phyloP scores from a whole-genome alignment of 1,140 invertebrate species.

The Aradophagus sp. region DNA sequence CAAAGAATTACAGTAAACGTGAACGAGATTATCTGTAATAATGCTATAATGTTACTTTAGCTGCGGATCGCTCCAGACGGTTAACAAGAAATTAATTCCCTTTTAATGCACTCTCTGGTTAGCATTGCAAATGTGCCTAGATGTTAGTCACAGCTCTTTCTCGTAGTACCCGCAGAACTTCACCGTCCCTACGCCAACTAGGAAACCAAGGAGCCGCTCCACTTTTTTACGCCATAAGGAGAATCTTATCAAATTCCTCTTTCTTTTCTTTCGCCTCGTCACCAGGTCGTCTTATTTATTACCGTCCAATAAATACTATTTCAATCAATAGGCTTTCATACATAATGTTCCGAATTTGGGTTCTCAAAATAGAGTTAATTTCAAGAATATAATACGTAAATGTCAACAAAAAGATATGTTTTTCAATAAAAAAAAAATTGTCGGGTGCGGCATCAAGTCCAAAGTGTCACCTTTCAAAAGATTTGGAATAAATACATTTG shows the following conservation, averaged over 20 bases:
- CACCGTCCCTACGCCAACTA: conserved; percentile 27
- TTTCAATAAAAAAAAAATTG: too few species aligned
- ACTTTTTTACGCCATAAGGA: conserved; percentile 59
- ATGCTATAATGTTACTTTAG: conserved; percentile 60
- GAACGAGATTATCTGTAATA: conserved; percentile 65
- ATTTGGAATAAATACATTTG: too few species aligned
- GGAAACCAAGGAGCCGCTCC: conserved; percentile 41
- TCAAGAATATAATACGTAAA: too few species aligned
- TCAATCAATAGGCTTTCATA: too few species aligned
- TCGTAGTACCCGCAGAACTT: conserved; percentile 45
- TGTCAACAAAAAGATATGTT: too few species aligned
- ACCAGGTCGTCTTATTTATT: conserved; percentile 33
- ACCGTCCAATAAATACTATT: conserved; percentile 1
- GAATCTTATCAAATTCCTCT: conserved; percentile 57
- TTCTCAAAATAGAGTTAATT: too few species aligned
- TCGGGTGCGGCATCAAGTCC: too few species aligned
- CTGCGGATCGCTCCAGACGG: conserved; percentile 65
- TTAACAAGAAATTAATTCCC: conserved; percentile 73
- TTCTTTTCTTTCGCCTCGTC: conserved; percentile 32
- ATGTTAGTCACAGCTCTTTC: conserved; percentile 57
- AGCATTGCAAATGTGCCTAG: conserved; percentile 70
- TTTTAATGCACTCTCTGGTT: conserved; percentile 72
- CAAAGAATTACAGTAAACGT: conserved; percentile 58
- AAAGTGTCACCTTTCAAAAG: too few species aligned
- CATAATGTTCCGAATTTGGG: too few species aligned